Conservation (phyloP, 2,797 vertebrate species). For the Phylloscopus collybita region DNA sequence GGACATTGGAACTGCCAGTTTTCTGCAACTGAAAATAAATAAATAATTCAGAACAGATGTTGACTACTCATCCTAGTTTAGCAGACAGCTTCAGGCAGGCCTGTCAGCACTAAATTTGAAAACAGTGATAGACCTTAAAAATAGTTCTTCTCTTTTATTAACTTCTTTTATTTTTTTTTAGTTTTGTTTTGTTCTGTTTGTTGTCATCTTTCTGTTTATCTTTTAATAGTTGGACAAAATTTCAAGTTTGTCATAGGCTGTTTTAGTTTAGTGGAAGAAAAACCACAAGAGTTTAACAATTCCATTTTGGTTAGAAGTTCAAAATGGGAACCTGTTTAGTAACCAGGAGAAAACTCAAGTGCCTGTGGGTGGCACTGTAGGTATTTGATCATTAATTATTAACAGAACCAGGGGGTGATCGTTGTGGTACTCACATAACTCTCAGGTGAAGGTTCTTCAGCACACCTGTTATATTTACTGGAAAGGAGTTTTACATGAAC, state of each 20-base stretch:
- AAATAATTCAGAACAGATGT: conserved; percentile 70
- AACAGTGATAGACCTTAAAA: conserved; percentile 13
- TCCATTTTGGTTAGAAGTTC: neutral
- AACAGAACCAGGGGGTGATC: neutral
- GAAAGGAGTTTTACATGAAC: neutral
- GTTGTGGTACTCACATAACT: neutral
- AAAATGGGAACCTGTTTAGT: neutral
- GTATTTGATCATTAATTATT: conserved; percentile 38
- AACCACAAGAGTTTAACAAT: neutral
- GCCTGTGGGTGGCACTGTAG: conserved; percentile 35
- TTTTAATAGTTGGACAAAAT: neutral
- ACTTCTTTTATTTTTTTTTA: accelerated
- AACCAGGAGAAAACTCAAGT: neutral
- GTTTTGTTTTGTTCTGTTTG: neutral
- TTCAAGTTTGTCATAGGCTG: neutral
- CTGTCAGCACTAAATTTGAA: conserved; percentile 43
- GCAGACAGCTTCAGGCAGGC: conserved; percentile 40
- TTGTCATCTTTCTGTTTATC: neutral
- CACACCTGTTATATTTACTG: neutral
- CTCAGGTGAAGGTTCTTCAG: neutral
- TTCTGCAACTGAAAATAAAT: conserved; percentile 61
- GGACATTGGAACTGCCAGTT: conserved; percentile 65
- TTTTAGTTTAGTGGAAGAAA: neutral
- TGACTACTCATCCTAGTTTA: conserved; percentile 51
- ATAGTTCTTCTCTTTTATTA: neutral